These are phyloP conservation scores for Diabrotica virgifera DNA, from an alignment of 1,140 invertebrate species.

Conservation along the genomic window DNA sequence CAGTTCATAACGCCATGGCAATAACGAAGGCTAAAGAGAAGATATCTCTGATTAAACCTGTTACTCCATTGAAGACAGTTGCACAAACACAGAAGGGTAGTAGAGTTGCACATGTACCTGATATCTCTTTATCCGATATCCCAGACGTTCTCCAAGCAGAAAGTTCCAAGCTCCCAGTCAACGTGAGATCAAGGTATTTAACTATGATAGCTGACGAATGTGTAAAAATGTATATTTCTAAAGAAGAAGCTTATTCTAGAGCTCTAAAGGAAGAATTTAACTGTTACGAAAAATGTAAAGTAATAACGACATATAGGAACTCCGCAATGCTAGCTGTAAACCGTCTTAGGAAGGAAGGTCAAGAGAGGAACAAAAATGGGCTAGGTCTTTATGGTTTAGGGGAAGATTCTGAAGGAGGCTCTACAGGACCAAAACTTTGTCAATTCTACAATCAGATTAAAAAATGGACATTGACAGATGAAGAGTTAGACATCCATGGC, in stretches of 20 bases:
- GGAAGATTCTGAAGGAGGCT: constrained; percentile 24
- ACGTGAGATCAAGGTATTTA: constrained; percentile 79
- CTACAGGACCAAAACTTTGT: constrained; percentile 51
- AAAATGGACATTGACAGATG: constrained; percentile 63
- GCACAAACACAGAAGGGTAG: constrained; percentile 68
- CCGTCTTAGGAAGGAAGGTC: constrained; percentile 64
- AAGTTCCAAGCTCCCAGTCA: constrained; percentile 78
- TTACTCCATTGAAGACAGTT: constrained; percentile 54
- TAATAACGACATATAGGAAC: constrained; percentile 79
- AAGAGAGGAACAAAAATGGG: constrained; percentile 42
- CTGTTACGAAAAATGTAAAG: constrained; percentile 75
- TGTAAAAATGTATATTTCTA: constrained; percentile 68
- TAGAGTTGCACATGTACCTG: constrained; percentile 67
- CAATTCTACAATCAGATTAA: constrained; percentile 54
- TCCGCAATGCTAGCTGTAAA: constrained; percentile 78
- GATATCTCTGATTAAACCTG: constrained; percentile 49
- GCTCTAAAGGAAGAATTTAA: constrained; percentile 74
- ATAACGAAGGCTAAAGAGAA: constrained; percentile 59
- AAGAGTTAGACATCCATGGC: constrained; percentile 79
- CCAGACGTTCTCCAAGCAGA: constrained; percentile 65
- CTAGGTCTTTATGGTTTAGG: constrained; percentile 40
- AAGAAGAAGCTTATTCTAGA: constrained; percentile 69
- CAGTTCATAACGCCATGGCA: constrained; percentile 59
- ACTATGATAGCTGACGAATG: constrained; percentile 86
- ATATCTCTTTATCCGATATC: constrained; percentile 43